A percentile compares a stretch with the other conserved stretches of the same genome.
Conservation (phyloP, 2,888 invertebrate species). For the Frankliniella intonsa region DNA sequence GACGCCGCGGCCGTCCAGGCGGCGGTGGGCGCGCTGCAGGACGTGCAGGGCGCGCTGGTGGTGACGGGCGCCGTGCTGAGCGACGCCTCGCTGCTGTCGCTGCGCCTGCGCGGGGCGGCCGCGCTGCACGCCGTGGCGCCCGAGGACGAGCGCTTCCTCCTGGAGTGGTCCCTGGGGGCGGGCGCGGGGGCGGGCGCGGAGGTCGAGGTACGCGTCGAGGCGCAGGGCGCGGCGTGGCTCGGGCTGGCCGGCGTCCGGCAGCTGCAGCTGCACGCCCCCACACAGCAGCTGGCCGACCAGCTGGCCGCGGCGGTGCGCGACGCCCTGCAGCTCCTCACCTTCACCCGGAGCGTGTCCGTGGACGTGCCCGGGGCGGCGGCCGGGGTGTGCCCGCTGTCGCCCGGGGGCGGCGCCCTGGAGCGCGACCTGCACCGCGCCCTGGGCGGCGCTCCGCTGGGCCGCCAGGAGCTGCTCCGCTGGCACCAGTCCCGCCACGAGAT, state of each 20-base stretch:
- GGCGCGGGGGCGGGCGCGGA: background rate
- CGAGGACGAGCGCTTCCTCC: background rate
- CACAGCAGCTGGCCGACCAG: slow-evolving; percentile 11
- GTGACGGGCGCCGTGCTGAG: background rate
- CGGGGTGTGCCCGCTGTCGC: background rate
- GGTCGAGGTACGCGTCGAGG: background rate
- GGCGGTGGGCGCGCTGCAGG: background rate
- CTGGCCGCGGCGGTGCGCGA: background rate
- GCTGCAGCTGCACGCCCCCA: slow-evolving; percentile 21
- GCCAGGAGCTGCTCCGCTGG: background rate
- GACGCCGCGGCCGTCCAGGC: background rate
- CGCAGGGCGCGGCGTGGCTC: background rate
- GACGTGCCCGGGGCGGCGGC: background rate
- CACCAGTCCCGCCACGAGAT: background rate
- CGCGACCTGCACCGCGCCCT: background rate
- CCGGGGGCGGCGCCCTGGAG: background rate
- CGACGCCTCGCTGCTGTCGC: background rate
- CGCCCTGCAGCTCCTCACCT: background rate
- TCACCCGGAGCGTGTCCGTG: background rate
- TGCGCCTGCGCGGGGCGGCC: background rate
- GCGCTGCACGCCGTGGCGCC: background rate
- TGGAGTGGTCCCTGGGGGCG: background rate
- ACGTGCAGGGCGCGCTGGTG: background rate
- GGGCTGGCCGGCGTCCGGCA: background rate
- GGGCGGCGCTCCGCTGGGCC: background rate